Base-by-base conservation (phyloP, 2,797 vertebrate genomes). In the Petrocephalus schoutedeni region DNA sequence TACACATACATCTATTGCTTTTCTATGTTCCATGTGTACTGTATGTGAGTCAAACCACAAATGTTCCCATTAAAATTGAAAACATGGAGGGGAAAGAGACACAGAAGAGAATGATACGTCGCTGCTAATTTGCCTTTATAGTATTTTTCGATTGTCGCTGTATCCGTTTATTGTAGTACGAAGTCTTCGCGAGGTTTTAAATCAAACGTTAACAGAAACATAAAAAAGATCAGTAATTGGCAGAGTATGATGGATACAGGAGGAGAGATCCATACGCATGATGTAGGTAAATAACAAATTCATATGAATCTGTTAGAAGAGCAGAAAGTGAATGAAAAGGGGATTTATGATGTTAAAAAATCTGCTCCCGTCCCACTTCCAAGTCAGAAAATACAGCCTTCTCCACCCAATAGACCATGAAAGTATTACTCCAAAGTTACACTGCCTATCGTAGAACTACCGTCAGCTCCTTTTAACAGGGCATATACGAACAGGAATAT, bases 401-500 rank as follows among this genome's bases (percentile, higher is more conserved):
- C 74, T 87, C 87, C 74, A 57, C 77, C 77, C 77, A 56, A 61
- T 57, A 59, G 87, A 41, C 87, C 74, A 51, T 87, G 58, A 67
- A 85, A 84, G 71, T 88, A 67, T 41, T 85, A 58, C 85, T 88
- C 59, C 82, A 21, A 51, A 54, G 23, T 86, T 86, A 86, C 28
- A 41, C 54, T 86, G 85, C 54, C 85, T 86, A 59, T 86, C 16
- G 32, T 85, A 71, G 57, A 71, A 32, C 85, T 45, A 87, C 77
- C 74, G 83, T 71, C 87, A 67, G 51, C 61, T 41, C 88, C 45
- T 87, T 85, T 82, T 77, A 87, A 85, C 85, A 77, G 89, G 71
- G 89, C 77, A 77, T 87, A 59, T 45, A 64, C n/a, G 56, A 57
- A 56, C 87, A 32, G 87, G 56, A 56, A 74, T 86, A 88, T 87